A percentile compares a stretch with the other conserved stretches of the same genome.
Conservation (phyloP, 2,113 vertebrate species). For the Saccopteryx bilineata region DNA sequence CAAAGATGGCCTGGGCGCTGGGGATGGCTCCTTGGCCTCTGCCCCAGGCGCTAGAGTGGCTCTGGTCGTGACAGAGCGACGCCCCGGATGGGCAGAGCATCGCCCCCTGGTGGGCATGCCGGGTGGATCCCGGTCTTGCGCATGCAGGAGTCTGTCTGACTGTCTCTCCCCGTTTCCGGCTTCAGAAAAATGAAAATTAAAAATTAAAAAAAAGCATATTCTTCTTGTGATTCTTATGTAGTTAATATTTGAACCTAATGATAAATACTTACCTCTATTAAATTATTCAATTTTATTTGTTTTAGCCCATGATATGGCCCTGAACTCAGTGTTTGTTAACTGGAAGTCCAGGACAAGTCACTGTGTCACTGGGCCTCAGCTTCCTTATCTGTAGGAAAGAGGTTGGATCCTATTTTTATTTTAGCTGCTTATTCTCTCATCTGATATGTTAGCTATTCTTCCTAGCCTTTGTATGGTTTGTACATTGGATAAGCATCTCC, state of each 20-base stretch:
- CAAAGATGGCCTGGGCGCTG: no score
- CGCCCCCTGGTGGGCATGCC: no score
- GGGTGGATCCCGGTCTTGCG: no score
- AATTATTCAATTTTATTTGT: constrained; percentile 36
- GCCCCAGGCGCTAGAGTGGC: no score
- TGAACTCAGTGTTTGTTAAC: constrained; percentile 27
- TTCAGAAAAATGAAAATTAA: no score
- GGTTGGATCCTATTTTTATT: constrained; percentile 34
- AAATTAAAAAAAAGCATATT: background rate
- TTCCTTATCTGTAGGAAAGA: constrained; percentile 9
- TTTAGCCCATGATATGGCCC: background rate
- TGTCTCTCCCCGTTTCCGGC: no score
- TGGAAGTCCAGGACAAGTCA: constrained; percentile 41
- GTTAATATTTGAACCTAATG: constrained; percentile 54
- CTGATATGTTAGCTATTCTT: constrained; percentile 23
- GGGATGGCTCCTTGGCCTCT: no score
- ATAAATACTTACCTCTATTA: constrained; percentile 19
- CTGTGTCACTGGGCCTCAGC: background rate
- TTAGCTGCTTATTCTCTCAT: constrained; percentile 44
- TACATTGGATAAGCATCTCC: constrained; percentile 56
- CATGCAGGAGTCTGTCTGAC: no score
- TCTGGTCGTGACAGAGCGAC: no score
- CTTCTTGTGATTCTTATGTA: constrained; percentile 28
- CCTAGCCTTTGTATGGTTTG: constrained; percentile 22
- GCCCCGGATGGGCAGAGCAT: no score